Percentiles rank a stretch among this genome's conserved stretches.
Conservation (phyloP, 2,888 invertebrate species). For the Abrostola tripartita region DNA sequence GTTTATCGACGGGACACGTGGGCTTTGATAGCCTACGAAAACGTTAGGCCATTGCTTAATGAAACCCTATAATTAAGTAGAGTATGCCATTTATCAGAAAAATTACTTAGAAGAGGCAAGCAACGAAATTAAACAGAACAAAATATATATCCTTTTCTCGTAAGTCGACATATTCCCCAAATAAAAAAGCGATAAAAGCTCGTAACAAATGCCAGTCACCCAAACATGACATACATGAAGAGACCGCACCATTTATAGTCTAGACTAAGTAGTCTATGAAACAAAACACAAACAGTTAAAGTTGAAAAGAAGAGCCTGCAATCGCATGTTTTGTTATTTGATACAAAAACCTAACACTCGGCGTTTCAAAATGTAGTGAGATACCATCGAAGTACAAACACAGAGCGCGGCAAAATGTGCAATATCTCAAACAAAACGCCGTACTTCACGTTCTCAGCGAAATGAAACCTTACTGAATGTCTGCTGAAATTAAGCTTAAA, state of each 20-base stretch:
- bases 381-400: conserved; percentile 53
- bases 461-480: conserved; percentile 66
- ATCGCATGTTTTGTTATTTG: conserved; percentile 47
- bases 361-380: conserved; percentile 47
- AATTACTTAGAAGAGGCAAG: too few relatives aligned
- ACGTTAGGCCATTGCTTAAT: not conserved
- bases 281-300: conserved; percentile 33
- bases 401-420: conserved; percentile 64
- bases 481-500: conserved; percentile 70
- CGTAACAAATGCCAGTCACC: too few relatives aligned
- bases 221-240: too few relatives aligned
- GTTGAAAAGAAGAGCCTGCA: conserved; percentile 38
- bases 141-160: too few relatives aligned
- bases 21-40: conserved; percentile 1
- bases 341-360: conserved; percentile 50
- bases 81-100: too few relatives aligned
- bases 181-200: too few relatives aligned
- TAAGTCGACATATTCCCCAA: too few relatives aligned
- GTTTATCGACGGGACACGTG: not conserved
- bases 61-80: not conserved
- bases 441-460: conserved; percentile 64
- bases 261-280: not conserved
- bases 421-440: conserved; percentile 69
- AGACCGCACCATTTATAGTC: too few relatives aligned
- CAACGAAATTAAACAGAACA: too few relatives aligned